A percentile compares a stretch with the other conserved stretches of the same genome.
These are phyloP conservation scores for Physocephala rufipes DNA, from an alignment of 2,888 invertebrate genomes.

Conservation along the genomic window DNA sequence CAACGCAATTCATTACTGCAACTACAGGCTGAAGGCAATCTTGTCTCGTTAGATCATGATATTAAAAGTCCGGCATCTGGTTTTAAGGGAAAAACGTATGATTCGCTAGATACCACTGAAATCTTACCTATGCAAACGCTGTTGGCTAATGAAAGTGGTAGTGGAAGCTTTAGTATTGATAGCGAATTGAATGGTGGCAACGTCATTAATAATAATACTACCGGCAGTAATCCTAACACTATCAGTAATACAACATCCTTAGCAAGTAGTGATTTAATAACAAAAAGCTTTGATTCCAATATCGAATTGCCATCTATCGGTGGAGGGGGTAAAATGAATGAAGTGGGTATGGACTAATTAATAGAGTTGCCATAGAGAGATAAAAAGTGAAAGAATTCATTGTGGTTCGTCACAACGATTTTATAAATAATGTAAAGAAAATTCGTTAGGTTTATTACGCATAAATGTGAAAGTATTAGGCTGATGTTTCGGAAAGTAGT, in stretches of 20 bases:
- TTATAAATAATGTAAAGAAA: neutral
- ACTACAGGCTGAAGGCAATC: slow-evolving; percentile 54
- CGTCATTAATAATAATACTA: slow-evolving; percentile 47
- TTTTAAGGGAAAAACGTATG: slow-evolving; percentile 48
- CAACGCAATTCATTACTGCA: slow-evolving; percentile 62
- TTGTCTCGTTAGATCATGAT: slow-evolving; percentile 49
- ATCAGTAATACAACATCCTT: slow-evolving; percentile 54
- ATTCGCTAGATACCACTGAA: slow-evolving; percentile 55
- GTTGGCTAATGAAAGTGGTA: slow-evolving; percentile 60
- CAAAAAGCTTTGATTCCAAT: slow-evolving; percentile 61
- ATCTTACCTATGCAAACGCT: slow-evolving; percentile 60
- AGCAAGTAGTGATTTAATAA: slow-evolving; percentile 59
- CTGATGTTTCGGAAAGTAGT: too few species aligned
- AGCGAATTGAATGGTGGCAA: slow-evolving; percentile 59
- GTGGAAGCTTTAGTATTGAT: slow-evolving; percentile 60
- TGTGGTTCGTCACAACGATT: neutral
- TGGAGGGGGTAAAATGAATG: slow-evolving; percentile 45
- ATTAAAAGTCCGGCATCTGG: slow-evolving; percentile 48
- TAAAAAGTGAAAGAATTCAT: neutral
- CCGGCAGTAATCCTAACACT: slow-evolving; percentile 42
- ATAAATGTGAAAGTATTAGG: too few species aligned
- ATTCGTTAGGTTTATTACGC: neutral
- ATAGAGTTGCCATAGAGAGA: neutral
- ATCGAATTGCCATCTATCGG: slow-evolving; percentile 53
- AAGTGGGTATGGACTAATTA: slow-evolving; percentile 47